These are phyloP conservation scores for Frankliniella intonsa DNA, from an alignment of 2,888 invertebrate species.

Conservation along the genomic window DNA sequence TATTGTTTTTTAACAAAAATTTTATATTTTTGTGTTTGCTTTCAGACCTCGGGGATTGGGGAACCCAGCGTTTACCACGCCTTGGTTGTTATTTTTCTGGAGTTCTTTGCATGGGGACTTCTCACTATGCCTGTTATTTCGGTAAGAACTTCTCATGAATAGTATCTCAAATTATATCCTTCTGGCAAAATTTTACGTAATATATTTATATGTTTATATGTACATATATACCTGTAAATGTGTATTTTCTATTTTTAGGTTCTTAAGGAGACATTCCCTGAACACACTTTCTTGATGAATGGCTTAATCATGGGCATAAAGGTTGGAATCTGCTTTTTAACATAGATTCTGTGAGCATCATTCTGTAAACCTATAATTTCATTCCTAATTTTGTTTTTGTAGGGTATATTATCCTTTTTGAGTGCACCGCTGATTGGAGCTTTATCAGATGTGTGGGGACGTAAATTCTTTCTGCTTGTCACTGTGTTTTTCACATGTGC, in stretches of 20 bases:
- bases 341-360: constrained; percentile 13
- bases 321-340: constrained; percentile 46
- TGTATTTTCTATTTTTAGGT: constrained; percentile 64
- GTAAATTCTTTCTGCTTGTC: constrained; percentile 94
- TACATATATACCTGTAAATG: too few species aligned
- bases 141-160: constrained; percentile 49
- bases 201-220: constrained; percentile 15
- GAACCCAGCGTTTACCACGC: constrained; percentile 98
- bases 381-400: constrained; percentile 38
- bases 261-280: constrained; percentile 95
- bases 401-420: constrained; percentile 94
- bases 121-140: constrained; percentile 96
- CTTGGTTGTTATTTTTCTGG: constrained; percentile 96
- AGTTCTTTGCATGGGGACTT: constrained; percentile 99
- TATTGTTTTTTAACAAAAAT: too few species aligned
- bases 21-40: constrained; percentile 35
- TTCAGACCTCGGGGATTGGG: constrained; percentile 77
- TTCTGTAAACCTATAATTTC: neutral
- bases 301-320: constrained; percentile 98
- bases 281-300: constrained; percentile 99
- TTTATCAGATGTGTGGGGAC: constrained; percentile 95
- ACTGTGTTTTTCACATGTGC: constrained; percentile 99
- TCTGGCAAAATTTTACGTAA: neutral
- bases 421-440: constrained; percentile 97
- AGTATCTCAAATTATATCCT: neutral